Conservation (phyloP, 2,888 invertebrate genomes). For the Endomychus coccineus region DNA sequence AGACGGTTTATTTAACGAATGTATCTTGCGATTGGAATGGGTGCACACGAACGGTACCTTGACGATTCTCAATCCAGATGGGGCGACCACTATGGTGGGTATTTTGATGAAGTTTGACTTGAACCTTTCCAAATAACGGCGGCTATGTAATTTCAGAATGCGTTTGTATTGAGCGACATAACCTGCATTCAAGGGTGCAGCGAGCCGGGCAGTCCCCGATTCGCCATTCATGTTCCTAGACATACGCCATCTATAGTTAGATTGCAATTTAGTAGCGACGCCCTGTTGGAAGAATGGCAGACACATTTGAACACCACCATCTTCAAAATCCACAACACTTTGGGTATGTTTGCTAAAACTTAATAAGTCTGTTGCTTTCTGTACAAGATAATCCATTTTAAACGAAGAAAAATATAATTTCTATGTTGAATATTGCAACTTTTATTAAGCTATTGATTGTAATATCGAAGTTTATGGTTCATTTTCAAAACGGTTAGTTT, state of each 20-base stretch:
- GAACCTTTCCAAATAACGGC: constrained; percentile 3
- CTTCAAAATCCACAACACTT: constrained; percentile 32
- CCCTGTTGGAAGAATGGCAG: constrained; percentile 85
- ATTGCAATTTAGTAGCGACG: constrained; percentile 73
- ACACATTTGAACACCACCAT: constrained; percentile 64
- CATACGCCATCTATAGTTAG: constrained; percentile 55
- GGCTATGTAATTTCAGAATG: constrained; percentile 43
- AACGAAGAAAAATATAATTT: background rate
- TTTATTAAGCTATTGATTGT: too few relatives aligned
- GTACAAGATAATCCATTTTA: constrained; percentile 1
- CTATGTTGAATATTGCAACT: background rate
- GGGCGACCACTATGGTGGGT: constrained; percentile 64
- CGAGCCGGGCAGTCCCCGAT: constrained; percentile 70
- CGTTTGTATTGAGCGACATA: constrained; percentile 69
- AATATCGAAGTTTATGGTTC: too few relatives aligned
- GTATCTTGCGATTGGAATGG: constrained; percentile 76
- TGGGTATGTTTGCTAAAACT: constrained; percentile 25
- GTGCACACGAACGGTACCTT: constrained; percentile 58
- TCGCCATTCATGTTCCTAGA: constrained; percentile 67
- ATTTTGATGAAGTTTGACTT: constrained; percentile 1
- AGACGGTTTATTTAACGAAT: constrained; percentile 56
- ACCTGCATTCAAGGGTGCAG: constrained; percentile 70
- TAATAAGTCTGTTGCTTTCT: background rate
- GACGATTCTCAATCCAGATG: constrained; percentile 69
- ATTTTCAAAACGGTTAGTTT: too few relatives aligned